Evolutionary conservation across 2,797 vertebrate genomes (phyloP).

Genomic region (Vespertilio murinus): DNA sequence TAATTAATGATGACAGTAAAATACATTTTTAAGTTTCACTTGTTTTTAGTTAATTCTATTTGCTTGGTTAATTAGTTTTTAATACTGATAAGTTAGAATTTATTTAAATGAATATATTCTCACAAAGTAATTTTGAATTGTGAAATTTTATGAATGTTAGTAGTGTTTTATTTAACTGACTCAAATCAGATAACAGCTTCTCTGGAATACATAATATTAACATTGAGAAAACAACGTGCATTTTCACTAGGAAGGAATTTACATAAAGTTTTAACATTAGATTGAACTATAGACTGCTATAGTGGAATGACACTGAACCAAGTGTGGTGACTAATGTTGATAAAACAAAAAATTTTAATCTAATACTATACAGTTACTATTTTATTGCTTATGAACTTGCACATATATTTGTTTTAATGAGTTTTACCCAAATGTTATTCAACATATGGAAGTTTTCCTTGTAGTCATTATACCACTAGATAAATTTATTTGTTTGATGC

Average conservation of each 20-base stretch:
- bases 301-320: background rate
- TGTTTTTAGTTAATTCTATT: constrained; percentile 1
- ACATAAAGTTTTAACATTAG: constrained; percentile 8
- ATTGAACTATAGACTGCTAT: background rate
- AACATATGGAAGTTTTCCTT: constrained; percentile 41
- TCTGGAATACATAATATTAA: constrained; percentile 36
- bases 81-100: background rate
- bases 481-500: constrained; percentile 70
- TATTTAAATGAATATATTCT: constrained; percentile 6
- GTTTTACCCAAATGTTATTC: constrained; percentile 14
- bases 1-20: background rate
- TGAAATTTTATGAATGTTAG: background rate
- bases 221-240: background rate
- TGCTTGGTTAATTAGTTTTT: constrained; percentile 31
- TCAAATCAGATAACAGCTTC: background rate
- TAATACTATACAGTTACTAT: background rate
- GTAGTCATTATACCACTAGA: constrained; percentile 58
- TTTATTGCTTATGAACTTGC: constrained; percentile 34
- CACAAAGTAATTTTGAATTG: constrained; percentile 20
- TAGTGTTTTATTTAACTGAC: constrained; percentile 38
- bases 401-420: constrained; percentile 50
- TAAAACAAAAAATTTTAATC: constrained; percentile 17
- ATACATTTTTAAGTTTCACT: background rate
- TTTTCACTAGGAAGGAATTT: constrained; percentile 39
- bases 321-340: background rate